phyloP scores from a whole-genome alignment of 2,113 vertebrate species.

The Motacilla alba region DNA sequence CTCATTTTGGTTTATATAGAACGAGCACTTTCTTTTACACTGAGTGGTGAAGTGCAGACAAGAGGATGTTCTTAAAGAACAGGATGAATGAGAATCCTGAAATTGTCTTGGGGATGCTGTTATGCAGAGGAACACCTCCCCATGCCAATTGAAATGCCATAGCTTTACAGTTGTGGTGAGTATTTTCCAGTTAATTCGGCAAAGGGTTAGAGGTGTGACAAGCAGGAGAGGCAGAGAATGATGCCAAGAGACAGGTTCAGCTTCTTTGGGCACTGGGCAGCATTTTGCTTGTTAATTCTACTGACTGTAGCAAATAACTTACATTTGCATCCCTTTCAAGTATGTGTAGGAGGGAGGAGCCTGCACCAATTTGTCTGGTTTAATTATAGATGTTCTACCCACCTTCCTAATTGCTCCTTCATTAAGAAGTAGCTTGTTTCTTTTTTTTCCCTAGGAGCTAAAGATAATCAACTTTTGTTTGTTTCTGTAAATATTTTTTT shows the following conservation, averaged over 20 bases:
- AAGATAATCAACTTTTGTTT: slow-evolving; percentile 80
- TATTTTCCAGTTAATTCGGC: neutral
- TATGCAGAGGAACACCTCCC: neutral
- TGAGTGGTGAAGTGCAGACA: neutral
- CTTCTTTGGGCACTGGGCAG: neutral
- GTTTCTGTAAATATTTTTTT: slow-evolving; percentile 69
- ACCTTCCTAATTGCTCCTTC: slow-evolving; percentile 73
- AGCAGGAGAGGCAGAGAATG: neutral
- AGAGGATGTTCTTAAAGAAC: neutral
- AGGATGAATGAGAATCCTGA: neutral
- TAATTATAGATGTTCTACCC: slow-evolving; percentile 65
- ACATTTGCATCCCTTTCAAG: slow-evolving; percentile 1
- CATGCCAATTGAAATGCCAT: neutral
- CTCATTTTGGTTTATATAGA: neutral
- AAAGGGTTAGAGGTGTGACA: neutral
- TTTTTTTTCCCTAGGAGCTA: slow-evolving; percentile 67
- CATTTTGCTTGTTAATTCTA: neutral
- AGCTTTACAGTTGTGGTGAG: neutral
- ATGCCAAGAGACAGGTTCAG: neutral
- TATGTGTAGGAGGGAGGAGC: neutral
- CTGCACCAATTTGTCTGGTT: slow-evolving; percentile 58
- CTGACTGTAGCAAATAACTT: neutral
- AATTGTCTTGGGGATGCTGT: neutral
- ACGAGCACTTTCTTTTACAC: neutral
- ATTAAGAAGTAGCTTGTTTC: slow-evolving; percentile 63